phyloP scores from a whole-genome alignment of 2,113 vertebrate genomes.

The Lipophrys pholis region DNA sequence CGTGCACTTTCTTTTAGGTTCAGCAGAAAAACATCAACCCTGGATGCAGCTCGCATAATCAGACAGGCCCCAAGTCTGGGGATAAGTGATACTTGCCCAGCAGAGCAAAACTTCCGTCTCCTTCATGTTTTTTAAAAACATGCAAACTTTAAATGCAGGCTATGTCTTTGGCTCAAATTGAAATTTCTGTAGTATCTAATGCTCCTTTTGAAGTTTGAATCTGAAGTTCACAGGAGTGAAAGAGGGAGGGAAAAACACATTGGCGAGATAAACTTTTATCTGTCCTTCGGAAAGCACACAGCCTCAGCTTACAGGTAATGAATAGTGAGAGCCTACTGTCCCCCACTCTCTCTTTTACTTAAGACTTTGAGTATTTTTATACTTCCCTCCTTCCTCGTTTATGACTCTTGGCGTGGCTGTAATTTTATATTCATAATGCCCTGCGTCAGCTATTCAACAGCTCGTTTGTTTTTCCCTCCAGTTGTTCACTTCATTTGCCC shows the following conservation, averaged over 20 bases:
- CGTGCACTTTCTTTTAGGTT: not conserved
- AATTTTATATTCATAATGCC: not conserved
- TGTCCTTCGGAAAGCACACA: slow-evolving; percentile 44
- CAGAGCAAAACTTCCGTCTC: slow-evolving; percentile 16
- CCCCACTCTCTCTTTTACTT: slow-evolving; percentile 21
- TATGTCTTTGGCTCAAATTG: slow-evolving; percentile 28
- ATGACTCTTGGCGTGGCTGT: not conserved
- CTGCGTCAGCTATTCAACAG: not conserved
- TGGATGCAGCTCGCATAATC: not conserved
- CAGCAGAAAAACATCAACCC: not conserved
- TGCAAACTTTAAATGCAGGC: slow-evolving; percentile 20
- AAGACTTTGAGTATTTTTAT: slow-evolving; percentile 12
- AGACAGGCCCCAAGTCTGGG: slow-evolving; percentile 18
- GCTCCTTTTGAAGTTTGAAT: slow-evolving; percentile 65
- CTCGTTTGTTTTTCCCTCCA: not conserved
- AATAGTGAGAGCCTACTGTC: slow-evolving; percentile 42
- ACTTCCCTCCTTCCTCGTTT: not conserved
- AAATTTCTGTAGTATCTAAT: slow-evolving; percentile 34
- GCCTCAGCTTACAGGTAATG: slow-evolving; percentile 55
- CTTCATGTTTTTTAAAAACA: slow-evolving; percentile 1
- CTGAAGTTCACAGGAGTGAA: slow-evolving; percentile 47
- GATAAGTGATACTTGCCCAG: slow-evolving; percentile 17
- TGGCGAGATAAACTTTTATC: slow-evolving; percentile 53
- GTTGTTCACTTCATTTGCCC: not conserved
- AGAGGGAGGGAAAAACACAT: slow-evolving; percentile 45